These are phyloP conservation scores for Heliconius sara DNA, from an alignment of 2,888 invertebrate genomes.

Conservation along the genomic window DNA sequence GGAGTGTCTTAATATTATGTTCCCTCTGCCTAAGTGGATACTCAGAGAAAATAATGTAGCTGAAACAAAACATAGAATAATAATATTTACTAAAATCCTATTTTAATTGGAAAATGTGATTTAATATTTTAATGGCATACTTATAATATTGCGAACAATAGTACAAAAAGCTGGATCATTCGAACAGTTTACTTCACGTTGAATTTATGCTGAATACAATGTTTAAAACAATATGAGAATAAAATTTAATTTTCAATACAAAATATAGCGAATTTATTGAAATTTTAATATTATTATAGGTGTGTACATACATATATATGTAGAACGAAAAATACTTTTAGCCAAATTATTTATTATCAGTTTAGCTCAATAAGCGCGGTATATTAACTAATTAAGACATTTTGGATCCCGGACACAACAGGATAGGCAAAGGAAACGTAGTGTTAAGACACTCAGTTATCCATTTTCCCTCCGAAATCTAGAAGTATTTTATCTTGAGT, in stretches of 20 bases:
- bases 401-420: too few species aligned
- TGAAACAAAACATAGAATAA: not conserved
- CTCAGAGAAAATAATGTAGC: not conserved
- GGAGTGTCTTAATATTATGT: not conserved
- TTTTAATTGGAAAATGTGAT: not conserved
- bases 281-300: not conserved
- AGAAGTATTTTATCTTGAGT: too few species aligned
- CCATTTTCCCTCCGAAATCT: too few species aligned
- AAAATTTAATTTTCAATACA: constrained; percentile 8
- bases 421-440: too few species aligned
- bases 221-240: not conserved
- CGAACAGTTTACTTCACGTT: not conserved
- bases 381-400: too few species aligned
- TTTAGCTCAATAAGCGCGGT: too few species aligned
- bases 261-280: not conserved
- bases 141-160: constrained; percentile 6
- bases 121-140: not conserved
- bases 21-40: too few species aligned
- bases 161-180: constrained; percentile 13
- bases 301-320: not conserved
- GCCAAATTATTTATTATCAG: not conserved
- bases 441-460: too few species aligned
- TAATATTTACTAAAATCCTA: not conserved
- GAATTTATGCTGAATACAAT: not conserved
- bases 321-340: not conserved